Conservation (phyloP, 2,113 vertebrate genomes). For the Oreochromis spilurus region DNA sequence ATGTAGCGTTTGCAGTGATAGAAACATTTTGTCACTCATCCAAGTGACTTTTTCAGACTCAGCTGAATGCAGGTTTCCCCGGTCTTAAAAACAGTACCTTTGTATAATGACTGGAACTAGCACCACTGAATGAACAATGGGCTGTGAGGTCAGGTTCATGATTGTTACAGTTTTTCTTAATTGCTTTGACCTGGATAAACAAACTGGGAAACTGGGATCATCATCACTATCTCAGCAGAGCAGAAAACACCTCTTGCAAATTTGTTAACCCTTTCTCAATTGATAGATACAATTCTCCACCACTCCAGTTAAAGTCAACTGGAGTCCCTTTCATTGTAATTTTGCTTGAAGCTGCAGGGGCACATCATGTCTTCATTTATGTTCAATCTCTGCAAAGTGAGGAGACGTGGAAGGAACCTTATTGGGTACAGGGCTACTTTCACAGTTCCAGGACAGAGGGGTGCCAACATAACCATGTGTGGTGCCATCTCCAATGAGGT, state of each 20-base stretch:
- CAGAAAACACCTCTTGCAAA: background rate
- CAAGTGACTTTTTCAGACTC: rapidly evolving
- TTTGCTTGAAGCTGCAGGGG: background rate
- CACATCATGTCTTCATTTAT: background rate
- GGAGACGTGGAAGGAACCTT: rapidly evolving
- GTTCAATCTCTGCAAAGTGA: background rate
- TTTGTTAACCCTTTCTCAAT: background rate
- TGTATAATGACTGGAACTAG: background rate
- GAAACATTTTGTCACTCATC: background rate
- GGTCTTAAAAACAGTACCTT: background rate
- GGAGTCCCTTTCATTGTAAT: rapidly evolving
- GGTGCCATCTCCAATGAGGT: background rate
- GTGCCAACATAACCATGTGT: rapidly evolving
- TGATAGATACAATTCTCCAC: rapidly evolving
- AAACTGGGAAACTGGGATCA: background rate
- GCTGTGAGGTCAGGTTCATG: background rate
- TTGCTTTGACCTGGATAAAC: background rate
- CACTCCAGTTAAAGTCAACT: background rate
- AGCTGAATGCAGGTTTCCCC: background rate
- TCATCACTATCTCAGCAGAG: background rate
- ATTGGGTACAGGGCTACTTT: background rate
- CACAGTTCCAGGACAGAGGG: background rate
- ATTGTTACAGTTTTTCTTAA: background rate
- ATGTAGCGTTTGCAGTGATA: rapidly evolving
- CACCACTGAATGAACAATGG: background rate